Percentiles rank a stretch among this genome's conserved stretches.
Conservation (phyloP, 2,888 invertebrate species). For the Drosophila antonietae region DNA sequence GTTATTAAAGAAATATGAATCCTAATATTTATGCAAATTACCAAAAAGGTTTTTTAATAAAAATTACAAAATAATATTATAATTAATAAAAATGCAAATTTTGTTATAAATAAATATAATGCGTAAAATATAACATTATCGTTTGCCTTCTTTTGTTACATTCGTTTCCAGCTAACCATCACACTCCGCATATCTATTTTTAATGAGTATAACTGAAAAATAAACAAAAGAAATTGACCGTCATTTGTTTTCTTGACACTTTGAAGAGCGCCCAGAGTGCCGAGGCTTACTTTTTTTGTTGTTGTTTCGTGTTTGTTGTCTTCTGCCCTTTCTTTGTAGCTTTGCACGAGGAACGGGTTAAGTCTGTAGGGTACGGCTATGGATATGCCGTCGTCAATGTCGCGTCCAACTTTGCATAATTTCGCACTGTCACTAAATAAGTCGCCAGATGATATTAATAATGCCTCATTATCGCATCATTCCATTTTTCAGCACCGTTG, state of each 20-base stretch:
- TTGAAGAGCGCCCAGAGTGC: constrained; percentile 62
- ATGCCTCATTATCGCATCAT: constrained; percentile 74
- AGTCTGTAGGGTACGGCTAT: constrained; percentile 12
- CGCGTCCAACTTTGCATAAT: constrained; percentile 61
- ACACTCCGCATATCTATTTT: too few species aligned
- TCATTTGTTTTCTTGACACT: constrained; percentile 79
- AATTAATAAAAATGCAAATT: too few species aligned
- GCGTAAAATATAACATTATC: too few species aligned
- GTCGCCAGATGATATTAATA: constrained; percentile 78
- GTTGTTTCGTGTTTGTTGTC: background rate
- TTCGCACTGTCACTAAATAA: constrained; percentile 69
- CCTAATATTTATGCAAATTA: too few species aligned
- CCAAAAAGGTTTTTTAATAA: too few species aligned
- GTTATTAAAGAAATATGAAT: too few species aligned
- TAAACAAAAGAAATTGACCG: constrained; percentile 67
- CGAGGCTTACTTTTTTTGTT: constrained; percentile 56
- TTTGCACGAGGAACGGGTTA: constrained; percentile 44
- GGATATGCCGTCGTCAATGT: constrained; percentile 47
- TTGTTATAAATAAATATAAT: too few species aligned
- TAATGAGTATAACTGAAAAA: constrained; percentile 10
- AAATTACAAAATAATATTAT: too few species aligned
- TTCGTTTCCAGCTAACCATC: background rate
- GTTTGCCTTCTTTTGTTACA: background rate
- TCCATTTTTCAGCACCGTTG: constrained; percentile 62
- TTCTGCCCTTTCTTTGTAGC: constrained; percentile 2